Percentiles rank a stretch among this genome's conserved stretches.
These are phyloP conservation scores for Sericinus montela DNA, from an alignment of 2,888 invertebrate species.

Conservation along the genomic window DNA sequence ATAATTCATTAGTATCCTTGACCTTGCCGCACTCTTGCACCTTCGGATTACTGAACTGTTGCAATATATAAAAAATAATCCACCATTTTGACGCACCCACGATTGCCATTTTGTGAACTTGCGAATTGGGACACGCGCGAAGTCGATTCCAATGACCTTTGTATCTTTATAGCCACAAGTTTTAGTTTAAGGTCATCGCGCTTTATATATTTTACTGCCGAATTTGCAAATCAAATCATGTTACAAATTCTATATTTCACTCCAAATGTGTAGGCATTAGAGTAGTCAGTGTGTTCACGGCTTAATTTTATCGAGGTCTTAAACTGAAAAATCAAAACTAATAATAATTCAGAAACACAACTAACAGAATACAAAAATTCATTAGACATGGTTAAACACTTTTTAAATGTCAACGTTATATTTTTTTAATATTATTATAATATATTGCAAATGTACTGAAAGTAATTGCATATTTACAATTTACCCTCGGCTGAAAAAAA, in stretches of 20 bases:
- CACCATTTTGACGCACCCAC: conserved; percentile 47
- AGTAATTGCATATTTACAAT: too few relatives aligned
- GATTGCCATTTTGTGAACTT: conserved; percentile 57
- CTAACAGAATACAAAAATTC: too few relatives aligned
- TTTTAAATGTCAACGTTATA: too few relatives aligned
- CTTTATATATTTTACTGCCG: conserved; percentile 49
- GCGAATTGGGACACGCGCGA: conserved; percentile 64
- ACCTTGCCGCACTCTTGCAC: conserved; percentile 61
- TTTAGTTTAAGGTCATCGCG: conserved; percentile 64
- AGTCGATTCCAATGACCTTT: conserved; percentile 70
- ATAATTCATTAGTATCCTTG: conserved; percentile 59
- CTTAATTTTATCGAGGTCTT: too few relatives aligned
- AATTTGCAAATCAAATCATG: conserved; percentile 49
- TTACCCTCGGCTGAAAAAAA: too few relatives aligned
- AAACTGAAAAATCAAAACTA: too few relatives aligned
- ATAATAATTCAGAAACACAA: too few relatives aligned
- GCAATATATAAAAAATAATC: conserved; percentile 50
- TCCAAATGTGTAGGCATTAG: neutral
- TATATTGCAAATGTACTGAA: too few relatives aligned
- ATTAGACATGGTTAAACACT: too few relatives aligned
- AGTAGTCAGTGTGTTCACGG: too few relatives aligned
- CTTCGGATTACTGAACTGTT: conserved; percentile 52
- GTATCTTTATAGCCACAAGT: conserved; percentile 57
- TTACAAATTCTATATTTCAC: conserved; percentile 26
- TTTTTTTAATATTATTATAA: too few relatives aligned